phyloP scores from a whole-genome alignment of 2,113 vertebrate genomes.

The Mobula birostris region DNA sequence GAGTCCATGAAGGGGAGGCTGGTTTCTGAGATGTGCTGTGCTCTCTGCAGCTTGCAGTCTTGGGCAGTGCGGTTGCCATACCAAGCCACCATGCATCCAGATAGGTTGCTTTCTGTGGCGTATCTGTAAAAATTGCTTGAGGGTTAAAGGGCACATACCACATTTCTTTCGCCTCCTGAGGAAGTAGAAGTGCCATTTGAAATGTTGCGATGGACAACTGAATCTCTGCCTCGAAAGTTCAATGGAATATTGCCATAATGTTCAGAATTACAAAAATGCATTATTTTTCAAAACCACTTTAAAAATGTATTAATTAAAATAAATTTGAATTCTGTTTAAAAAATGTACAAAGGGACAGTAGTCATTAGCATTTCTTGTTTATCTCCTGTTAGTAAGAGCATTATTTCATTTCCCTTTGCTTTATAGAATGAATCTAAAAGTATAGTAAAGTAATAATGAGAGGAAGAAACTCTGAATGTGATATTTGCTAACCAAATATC shows the following conservation, averaged over 20 bases:
- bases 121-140: no score
- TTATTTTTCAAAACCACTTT: background rate
- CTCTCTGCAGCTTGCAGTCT: no score
- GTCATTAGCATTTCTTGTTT: background rate
- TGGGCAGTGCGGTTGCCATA: no score
- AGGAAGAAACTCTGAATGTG: background rate
- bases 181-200: no score
- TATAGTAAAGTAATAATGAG: background rate
- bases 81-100: no score
- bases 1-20: no score
- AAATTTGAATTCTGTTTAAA: background rate
- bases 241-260: background rate
- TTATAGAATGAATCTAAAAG: background rate
- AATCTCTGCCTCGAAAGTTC: background rate
- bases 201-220: no score
- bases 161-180: no score
- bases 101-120: no score
- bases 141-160: no score
- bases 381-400: background rate
- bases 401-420: background rate
- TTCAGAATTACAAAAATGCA: background rate
- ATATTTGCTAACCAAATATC: background rate
- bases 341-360: background rate
- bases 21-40: no score
- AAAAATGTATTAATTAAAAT: background rate